Conservation (phyloP, 1,140 invertebrate species). For the Papilio helenus region DNA sequence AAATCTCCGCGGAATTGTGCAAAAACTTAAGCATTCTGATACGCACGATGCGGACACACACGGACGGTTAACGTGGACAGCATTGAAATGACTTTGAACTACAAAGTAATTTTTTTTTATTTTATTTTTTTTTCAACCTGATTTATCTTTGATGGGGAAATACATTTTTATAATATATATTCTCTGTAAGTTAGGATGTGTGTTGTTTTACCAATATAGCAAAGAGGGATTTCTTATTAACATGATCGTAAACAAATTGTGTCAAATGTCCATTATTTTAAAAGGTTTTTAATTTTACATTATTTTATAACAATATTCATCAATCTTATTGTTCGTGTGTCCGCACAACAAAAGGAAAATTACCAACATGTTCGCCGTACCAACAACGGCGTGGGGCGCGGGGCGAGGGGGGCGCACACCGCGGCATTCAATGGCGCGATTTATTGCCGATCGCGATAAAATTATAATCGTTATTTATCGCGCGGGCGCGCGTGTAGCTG, state of each 20-base stretch:
- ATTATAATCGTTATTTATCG: conserved; percentile 75
- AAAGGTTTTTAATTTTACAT: background rate
- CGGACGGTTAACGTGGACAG: conserved; percentile 36
- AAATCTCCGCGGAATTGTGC: conserved; percentile 63
- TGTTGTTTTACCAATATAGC: too few species aligned
- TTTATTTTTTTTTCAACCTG: background rate
- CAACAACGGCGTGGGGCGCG: conserved; percentile 42
- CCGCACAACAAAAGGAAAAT: conserved; percentile 45
- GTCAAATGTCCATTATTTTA: background rate
- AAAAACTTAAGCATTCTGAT: conserved; percentile 61
- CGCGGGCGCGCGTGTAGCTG: conserved; percentile 52
- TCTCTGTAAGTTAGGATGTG: too few species aligned
- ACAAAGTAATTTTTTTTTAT: background rate
- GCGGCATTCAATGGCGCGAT: conserved; percentile 52
- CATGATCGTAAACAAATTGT: background rate
- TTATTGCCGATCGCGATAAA: conserved; percentile 63
- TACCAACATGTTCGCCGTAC: conserved; percentile 50
- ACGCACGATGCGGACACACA: conserved; percentile 50
- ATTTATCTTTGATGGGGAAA: too few species aligned
- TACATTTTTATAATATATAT: too few species aligned
- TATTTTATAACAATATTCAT: background rate
- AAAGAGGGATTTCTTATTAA: background rate
- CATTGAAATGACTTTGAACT: background rate
- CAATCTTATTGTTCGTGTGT: conserved; percentile 42
- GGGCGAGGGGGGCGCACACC: conserved; percentile 40